Percentiles rank a stretch among this genome's conserved stretches.
These are phyloP conservation scores for Lethrus apterus DNA, from an alignment of 1,140 invertebrate species.

Conservation along the genomic window DNA sequence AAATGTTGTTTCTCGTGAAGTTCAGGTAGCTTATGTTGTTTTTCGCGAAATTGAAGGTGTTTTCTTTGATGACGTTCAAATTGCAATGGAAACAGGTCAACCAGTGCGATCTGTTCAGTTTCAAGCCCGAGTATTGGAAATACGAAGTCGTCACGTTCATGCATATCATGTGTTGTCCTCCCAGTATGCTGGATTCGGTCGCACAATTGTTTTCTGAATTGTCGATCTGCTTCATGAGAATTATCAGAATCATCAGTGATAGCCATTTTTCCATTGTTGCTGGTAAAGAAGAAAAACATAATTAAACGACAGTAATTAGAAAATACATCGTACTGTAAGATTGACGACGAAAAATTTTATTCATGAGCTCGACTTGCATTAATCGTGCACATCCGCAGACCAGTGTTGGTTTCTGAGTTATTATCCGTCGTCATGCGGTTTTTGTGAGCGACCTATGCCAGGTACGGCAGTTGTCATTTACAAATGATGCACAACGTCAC, in stretches of 20 bases:
- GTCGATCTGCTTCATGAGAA: slow-evolving; percentile 14
- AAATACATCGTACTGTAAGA: too few species aligned
- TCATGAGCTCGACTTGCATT: too few species aligned
- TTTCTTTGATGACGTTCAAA: slow-evolving; percentile 26
- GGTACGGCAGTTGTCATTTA: too few species aligned
- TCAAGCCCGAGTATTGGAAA: slow-evolving; percentile 26
- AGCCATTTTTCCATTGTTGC: slow-evolving; percentile 29
- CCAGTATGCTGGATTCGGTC: slow-evolving; percentile 6
- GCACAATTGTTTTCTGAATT: slow-evolving; percentile 17
- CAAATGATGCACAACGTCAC: too few species aligned
- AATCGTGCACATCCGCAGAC: too few species aligned
- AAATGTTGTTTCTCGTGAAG: slow-evolving; percentile 17
- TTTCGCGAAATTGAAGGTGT: slow-evolving; percentile 29
- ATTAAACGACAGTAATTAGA: too few species aligned
- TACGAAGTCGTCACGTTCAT: slow-evolving; percentile 24
- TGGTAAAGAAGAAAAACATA: slow-evolving; percentile 17
- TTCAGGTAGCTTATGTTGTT: slow-evolving; percentile 31
- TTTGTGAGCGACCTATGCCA: too few species aligned
- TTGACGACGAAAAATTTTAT: too few species aligned
- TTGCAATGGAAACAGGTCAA: slow-evolving; percentile 32
- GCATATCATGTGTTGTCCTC: slow-evolving; percentile 28
- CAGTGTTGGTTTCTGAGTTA: too few species aligned
- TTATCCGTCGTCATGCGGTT: too few species aligned
- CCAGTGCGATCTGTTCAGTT: slow-evolving; percentile 29
- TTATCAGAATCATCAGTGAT: slow-evolving; percentile 16